phyloP scores from a whole-genome alignment of 2,113 vertebrate genomes.

The Planiliza haematocheilus region DNA sequence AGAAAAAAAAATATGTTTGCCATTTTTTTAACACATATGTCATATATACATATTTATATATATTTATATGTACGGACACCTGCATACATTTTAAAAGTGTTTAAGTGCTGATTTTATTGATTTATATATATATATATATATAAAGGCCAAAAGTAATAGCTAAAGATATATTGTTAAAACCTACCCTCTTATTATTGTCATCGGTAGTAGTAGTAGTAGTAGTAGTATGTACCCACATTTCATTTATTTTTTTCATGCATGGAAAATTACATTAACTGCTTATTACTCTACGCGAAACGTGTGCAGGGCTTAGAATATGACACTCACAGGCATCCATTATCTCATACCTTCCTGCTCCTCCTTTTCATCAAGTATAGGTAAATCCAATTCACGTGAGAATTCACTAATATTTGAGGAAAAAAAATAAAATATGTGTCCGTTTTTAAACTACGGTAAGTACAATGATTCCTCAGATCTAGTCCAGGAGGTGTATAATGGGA shows the following conservation, averaged over 20 bases:
- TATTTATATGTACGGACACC: background rate
- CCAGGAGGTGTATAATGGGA: slow-evolving; percentile 2
- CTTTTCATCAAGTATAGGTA: background rate
- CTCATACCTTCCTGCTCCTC: slow-evolving; percentile 4
- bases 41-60: background rate
- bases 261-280: slow-evolving; percentile 17
- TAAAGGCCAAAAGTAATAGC: too few relatives aligned
- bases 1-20: background rate
- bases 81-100: too few relatives aligned
- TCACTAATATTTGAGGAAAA: background rate
- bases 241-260: slow-evolving; percentile 2
- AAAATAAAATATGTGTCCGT: background rate
- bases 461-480: slow-evolving; percentile 25
- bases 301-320: background rate
- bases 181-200: slow-evolving; percentile 29
- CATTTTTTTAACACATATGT: background rate
- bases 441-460: slow-evolving; percentile 18
- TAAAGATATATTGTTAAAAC: background rate
- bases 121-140: too few relatives aligned
- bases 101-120: slow-evolving; percentile 19
- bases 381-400: slow-evolving; percentile 23
- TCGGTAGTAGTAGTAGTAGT: too few relatives aligned
- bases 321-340: background rate
- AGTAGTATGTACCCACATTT: background rate
- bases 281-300: background rate